Evolutionary conservation across 1,140 invertebrate species (phyloP).

Genomic region (Diorhabda elongata): DNA sequence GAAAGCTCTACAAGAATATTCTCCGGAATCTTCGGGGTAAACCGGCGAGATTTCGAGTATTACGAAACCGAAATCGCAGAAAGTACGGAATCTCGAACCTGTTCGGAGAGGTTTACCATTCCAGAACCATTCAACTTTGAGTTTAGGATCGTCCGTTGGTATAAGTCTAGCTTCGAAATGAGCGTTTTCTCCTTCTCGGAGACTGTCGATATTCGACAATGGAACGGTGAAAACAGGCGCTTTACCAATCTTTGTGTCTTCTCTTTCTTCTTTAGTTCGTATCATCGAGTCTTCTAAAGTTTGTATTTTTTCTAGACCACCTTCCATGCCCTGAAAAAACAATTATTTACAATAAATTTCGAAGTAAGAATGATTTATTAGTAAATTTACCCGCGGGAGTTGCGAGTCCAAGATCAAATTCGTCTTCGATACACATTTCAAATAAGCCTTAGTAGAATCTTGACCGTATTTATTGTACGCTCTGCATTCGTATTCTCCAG

Average conservation of each 20-base stretch:
- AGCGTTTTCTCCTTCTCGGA: constrained; percentile 86
- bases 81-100: constrained; percentile 86
- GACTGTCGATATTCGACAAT: constrained; percentile 76
- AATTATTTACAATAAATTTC: not conserved
- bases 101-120: constrained; percentile 86
- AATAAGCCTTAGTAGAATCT: constrained; percentile 77
- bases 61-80: constrained; percentile 93
- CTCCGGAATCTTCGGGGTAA: constrained; percentile 91
- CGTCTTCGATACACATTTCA: constrained; percentile 85
- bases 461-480: constrained; percentile 89
- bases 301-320: constrained; percentile 87
- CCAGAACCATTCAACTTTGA: constrained; percentile 95
- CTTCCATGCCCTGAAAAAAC: constrained; percentile 78
- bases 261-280: constrained; percentile 63
- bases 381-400: constrained; percentile 69
- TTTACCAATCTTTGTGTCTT: constrained; percentile 67
- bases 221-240: constrained; percentile 90
- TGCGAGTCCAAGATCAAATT: constrained; percentile 93
- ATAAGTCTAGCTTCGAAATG: constrained; percentile 92
- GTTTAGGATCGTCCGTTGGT: constrained; percentile 89
- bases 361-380: not conserved
- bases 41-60: constrained; percentile 91
- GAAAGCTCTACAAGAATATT: constrained; percentile 86
- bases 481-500: constrained; percentile 86
- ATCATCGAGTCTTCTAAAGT: constrained; percentile 84